Base-by-base conservation (phyloP, 2,113 vertebrate species). In the Brachyistius frenatus region DNA sequence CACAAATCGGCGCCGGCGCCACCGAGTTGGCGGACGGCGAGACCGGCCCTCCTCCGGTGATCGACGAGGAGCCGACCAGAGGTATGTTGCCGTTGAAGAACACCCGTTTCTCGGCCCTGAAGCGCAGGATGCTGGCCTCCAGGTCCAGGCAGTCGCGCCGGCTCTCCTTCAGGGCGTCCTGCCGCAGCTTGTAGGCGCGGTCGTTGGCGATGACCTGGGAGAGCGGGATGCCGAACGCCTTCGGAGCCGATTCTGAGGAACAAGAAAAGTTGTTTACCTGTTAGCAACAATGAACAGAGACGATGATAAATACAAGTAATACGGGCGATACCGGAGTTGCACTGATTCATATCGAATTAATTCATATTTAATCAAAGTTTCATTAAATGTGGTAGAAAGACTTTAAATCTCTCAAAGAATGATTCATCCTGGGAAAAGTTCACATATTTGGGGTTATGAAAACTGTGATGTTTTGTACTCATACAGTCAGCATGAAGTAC, bases 201-300 rank as follows among this genome's bases (percentile, higher is more conserved):
- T 97, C 96, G 0, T 96, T 95, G 60, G 94, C 93, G 1, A 97
- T 96, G 33, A 94, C 96, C 72, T 96, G 95, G 14, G 86, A 76
- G 0, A 97, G 94, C 0, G 96, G 94, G 78, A 96, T 92, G 49
- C 96, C 95, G 0, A 97, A 97, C 0, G 95, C 94, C 86, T 95
- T 95, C 11, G 96, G 81, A 2, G 76, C 85, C 0, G 87, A 93
- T 30, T 96, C 96, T 97, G 82, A 41, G 15, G 37, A 39, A 14
- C 23, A 44, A 4, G 13, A 54, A 55, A 15, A 47, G 8, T 2
- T 23, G 23, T 23, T 23, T 23, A 23, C 23, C 23, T 23, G 23
- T 23, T 23, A 23, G 23, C 23, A 23, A 23, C 23, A 23, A 23
- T 23, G 23, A 23, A 23, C 23, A 23, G 23, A 23, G 23, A 23